These are phyloP conservation scores for Danio jaintianensis DNA, from an alignment of 2,797 vertebrate genomes.

Conservation along the genomic window DNA sequence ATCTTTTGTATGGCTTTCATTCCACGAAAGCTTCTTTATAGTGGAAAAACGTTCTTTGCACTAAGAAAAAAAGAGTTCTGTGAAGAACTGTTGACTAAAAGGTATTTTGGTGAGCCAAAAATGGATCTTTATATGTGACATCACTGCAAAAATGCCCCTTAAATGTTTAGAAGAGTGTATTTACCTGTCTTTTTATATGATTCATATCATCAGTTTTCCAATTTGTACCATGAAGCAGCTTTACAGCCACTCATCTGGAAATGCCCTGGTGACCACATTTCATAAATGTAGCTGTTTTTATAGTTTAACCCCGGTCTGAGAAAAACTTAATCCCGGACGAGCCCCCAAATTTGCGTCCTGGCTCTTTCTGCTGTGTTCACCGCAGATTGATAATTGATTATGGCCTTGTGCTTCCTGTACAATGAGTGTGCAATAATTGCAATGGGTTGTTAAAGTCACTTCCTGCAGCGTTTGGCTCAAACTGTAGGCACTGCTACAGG, in stretches of 20 bases:
- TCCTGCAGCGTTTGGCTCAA: constrained; percentile 54
- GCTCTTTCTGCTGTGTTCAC: constrained; percentile 61
- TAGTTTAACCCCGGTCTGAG: constrained; percentile 53
- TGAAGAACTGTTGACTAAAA: too few relatives aligned
- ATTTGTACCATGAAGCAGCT: constrained; percentile 41
- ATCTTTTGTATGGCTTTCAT: too few relatives aligned
- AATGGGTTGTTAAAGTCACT: constrained; percentile 40
- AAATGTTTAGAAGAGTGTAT: too few relatives aligned
- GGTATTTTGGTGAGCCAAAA: too few relatives aligned
- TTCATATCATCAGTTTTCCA: constrained; percentile 18
- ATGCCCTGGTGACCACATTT: constrained; percentile 61
- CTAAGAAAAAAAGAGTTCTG: too few relatives aligned
- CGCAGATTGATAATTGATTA: constrained; percentile 72
- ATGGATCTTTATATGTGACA: too few relatives aligned
- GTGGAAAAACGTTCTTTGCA: too few relatives aligned
- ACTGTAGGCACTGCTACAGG: constrained; percentile 83
- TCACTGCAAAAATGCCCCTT: too few relatives aligned
- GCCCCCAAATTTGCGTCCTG: constrained; percentile 48
- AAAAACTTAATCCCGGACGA: constrained; percentile 51
- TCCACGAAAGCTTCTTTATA: too few relatives aligned
- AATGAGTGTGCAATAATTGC: constrained; percentile 57
- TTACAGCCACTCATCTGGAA: constrained; percentile 63
- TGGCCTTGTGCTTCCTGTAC: constrained; percentile 58
- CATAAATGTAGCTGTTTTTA: constrained; percentile 65
- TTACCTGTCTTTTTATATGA: not conserved